Percentiles rank a stretch among this genome's conserved stretches.
phyloP scores from a whole-genome alignment of 30 jellyfish, hydroid and myxozoan genomes.

The Cassiopea andromeda region DNA sequence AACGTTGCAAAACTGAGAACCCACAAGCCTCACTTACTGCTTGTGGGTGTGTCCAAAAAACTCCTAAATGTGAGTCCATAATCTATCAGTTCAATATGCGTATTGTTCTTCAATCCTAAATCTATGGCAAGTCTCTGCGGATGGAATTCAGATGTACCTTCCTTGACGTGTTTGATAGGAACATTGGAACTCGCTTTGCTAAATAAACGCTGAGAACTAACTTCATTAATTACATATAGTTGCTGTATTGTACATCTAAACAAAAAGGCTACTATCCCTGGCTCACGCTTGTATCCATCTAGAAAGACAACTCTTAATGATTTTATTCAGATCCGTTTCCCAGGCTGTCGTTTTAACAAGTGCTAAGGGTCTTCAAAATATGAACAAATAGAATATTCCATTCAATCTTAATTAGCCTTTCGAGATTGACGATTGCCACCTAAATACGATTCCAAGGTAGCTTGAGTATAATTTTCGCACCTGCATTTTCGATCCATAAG shows the following conservation, averaged over 20 bases:
- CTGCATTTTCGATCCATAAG: background rate
- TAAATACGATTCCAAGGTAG: constrained; percentile 1
- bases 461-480: constrained; percentile 17
- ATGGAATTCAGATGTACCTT: too few relatives aligned
- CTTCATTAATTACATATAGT: background rate
- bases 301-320: background rate
- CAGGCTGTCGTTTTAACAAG: background rate
- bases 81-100: too few relatives aligned
- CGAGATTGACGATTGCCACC: constrained; percentile 8
- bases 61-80: too few relatives aligned
- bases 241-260: background rate
- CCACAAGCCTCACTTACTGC: too few relatives aligned
- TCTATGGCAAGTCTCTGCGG: too few relatives aligned
- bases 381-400: background rate
- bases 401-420: background rate
- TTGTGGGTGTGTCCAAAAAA: too few relatives aligned
- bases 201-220: background rate
- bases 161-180: background rate
- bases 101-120: too few relatives aligned
- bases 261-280: background rate
- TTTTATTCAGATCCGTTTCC: background rate
- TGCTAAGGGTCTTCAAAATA: background rate
- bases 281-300: background rate
- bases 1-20: too few relatives aligned
- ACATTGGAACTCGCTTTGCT: background rate